Evolutionary conservation across 2,797 vertebrate genomes (phyloP).

Genomic region (Calcarius lapponicus): DNA sequence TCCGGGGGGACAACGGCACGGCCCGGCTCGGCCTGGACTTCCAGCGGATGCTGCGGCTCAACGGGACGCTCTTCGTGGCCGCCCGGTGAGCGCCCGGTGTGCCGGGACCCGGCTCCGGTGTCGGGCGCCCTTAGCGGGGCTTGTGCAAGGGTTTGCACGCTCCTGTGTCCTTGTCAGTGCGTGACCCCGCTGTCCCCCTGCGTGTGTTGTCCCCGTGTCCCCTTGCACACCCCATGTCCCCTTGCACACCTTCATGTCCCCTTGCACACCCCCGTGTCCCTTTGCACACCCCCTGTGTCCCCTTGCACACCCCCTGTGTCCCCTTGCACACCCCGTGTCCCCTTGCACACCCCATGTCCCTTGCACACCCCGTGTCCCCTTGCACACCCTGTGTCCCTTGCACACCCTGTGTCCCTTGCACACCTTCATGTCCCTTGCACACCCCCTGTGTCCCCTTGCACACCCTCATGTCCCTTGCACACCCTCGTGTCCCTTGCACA

Average conservation of each 20-base stretch:
- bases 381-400: not conserved
- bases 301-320: too few species aligned
- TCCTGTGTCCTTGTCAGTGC: fast-evolving
- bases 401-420: too few species aligned
- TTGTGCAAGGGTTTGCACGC: not conserved
- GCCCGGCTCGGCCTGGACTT: slow-evolving; percentile 89
- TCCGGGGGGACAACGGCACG: slow-evolving; percentile 86
- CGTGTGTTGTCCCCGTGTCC: not conserved
- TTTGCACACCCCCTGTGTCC: too few species aligned
- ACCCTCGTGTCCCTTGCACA: too few species aligned
- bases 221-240: too few species aligned
- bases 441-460: too few species aligned
- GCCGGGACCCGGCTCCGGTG: not conserved
- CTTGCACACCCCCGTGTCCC: too few species aligned
- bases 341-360: too few species aligned
- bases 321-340: too few species aligned
- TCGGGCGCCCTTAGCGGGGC: fast-evolving
- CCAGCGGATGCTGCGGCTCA: slow-evolving; percentile 91
- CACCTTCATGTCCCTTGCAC: too few species aligned
- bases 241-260: too few species aligned
- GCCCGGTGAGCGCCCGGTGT: slow-evolving; percentile 81
- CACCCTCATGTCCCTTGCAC: too few species aligned
- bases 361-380: not conserved
- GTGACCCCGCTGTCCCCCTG: not conserved
- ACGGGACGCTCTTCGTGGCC: slow-evolving; percentile 89